These are phyloP conservation scores for Chaitophorus viminalis DNA, from an alignment of 2,888 invertebrate species.

Conservation along the genomic window DNA sequence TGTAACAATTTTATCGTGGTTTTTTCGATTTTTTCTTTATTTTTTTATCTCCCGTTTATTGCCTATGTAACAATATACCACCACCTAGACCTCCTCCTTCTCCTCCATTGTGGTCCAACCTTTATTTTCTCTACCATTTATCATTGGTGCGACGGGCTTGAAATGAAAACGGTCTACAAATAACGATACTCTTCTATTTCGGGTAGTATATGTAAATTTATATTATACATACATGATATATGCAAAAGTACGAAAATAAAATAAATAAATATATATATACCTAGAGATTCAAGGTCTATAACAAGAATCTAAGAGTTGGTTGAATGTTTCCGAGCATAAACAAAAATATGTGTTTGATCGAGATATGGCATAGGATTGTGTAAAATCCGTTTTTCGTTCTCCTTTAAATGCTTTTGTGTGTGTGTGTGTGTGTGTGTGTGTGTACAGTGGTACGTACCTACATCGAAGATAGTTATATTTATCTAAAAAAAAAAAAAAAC, in stretches of 20 bases:
- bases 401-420: neutral
- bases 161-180: slow-evolving; percentile 53
- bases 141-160: slow-evolving; percentile 39
- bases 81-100: neutral
- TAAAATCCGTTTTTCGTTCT: neutral
- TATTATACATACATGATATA: slow-evolving; percentile 21
- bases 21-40: slow-evolving; percentile 25
- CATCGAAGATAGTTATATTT: no score
- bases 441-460: neutral
- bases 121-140: slow-evolving; percentile 47
- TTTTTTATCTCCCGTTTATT: slow-evolving; percentile 28
- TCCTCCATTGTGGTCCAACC: slow-evolving; percentile 4
- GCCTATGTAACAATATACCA: slow-evolving; percentile 35
- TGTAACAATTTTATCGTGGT: slow-evolving; percentile 4
- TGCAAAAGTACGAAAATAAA: slow-evolving; percentile 1
- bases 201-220: slow-evolving; percentile 32
- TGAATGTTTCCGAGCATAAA: slow-evolving; percentile 17
- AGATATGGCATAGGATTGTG: neutral
- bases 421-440: neutral
- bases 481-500: no score
- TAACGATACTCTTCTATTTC: slow-evolving; percentile 46
- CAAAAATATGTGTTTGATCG: slow-evolving; percentile 6
- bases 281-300: slow-evolving; percentile 19
- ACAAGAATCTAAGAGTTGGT: slow-evolving; percentile 9
- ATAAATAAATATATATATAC: neutral